phyloP scores from a whole-genome alignment of 2,888 invertebrate species.

The Stramonita haemastoma region DNA sequence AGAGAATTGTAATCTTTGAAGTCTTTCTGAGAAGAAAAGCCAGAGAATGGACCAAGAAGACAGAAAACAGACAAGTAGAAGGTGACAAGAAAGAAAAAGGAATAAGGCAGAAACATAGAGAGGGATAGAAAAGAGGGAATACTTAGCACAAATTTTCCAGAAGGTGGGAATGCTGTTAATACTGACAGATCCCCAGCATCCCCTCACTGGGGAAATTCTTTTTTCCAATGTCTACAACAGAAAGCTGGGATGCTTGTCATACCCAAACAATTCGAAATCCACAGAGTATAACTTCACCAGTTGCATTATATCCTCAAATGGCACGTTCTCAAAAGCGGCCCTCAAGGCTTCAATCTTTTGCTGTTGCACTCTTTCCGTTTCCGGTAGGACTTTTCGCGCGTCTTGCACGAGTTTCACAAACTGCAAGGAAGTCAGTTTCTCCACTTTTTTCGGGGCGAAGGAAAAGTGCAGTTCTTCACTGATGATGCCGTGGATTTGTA shows the following conservation, averaged over 20 bases:
- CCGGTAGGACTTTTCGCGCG: neutral
- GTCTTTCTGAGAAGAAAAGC: no score
- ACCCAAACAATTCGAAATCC: constrained; percentile 45
- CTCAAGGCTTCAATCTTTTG: constrained; percentile 38
- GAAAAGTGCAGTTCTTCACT: constrained; percentile 35
- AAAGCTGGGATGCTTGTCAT: constrained; percentile 21
- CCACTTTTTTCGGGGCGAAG: neutral
- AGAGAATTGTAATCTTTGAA: no score
- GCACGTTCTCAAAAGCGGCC: constrained; percentile 30
- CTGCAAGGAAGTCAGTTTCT: constrained; percentile 25
- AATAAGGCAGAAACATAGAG: no score
- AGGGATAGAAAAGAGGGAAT: no score
- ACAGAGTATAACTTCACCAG: constrained; percentile 28
- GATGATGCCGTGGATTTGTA: constrained; percentile 43
- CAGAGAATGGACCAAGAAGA: no score
- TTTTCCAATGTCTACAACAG: neutral
- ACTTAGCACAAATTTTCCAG: no score
- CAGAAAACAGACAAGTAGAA: no score
- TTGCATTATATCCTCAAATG: neutral
- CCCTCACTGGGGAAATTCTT: no score
- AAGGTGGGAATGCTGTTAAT: no score
- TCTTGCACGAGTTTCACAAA: constrained; percentile 20
- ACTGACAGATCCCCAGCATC: no score
- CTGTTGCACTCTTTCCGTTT: neutral
- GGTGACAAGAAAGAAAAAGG: no score